Base-by-base conservation (phyloP, 2,888 invertebrate genomes). In the Pyrgus malvae region DNA sequence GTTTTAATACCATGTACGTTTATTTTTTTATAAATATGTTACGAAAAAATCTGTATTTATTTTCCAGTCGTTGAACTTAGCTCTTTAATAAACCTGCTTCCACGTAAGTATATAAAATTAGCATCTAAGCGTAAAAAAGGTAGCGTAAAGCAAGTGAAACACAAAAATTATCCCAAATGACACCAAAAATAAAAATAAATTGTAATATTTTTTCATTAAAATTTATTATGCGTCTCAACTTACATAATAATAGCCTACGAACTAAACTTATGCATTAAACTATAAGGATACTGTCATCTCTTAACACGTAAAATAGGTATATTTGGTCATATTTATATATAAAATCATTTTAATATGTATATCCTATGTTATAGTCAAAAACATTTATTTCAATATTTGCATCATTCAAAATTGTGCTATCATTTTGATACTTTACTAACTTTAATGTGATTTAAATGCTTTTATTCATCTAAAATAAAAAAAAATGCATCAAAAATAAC, bases 151-250 rank as follows among this genome's bases (percentile, higher is more conserved):
- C n/a, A 19, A 17, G n/a, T n/a, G n/a, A n/a, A n/a, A n/a, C n/a
- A n/a, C n/a, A n/a, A n/a, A n/a, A n/a, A n/a, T n/a, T n/a, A n/a
- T n/a, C n/a, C n/a, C n/a, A n/a, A n/a, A n/a, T n/a, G n/a, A n/a
- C n/a, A n/a, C n/a, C n/a, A n/a, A n/a, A 25, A n/a, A 17, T 11
- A 42, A 25, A 48, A n/a, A 11, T 25, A 37, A 23, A 35, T 33
- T 14, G 12, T 40, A 29, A 1, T 12, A 21, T 7, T 40, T 48
- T 40, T 14, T 14, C 29, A 70, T 72, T 73, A 61, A 58, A 67
- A 65, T 77, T 76, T 77, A 78, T 72, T 77, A 70, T 71, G 54
- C 61, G 67, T 74, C 61, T 62, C 63, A 62, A 60, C 73, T 72
- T 72, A 76, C 60, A 40, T 21, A 21, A 31, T 35, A 31, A 27